Percentiles rank a stretch among this genome's conserved stretches.
phyloP scores from a whole-genome alignment of 2,113 vertebrate species.

The Embiotoca jacksoni region DNA sequence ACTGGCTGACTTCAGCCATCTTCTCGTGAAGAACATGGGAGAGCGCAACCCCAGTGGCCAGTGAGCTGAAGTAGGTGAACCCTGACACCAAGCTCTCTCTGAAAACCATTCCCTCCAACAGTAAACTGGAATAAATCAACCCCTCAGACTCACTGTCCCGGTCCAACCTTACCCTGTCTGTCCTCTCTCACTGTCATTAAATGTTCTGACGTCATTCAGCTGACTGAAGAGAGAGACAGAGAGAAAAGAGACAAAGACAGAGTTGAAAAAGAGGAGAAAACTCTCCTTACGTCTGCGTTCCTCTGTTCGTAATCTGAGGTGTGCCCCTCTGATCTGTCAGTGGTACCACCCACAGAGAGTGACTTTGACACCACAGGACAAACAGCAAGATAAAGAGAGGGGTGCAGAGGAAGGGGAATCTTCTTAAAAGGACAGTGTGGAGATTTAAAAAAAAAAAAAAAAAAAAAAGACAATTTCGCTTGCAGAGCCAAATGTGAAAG shows the following conservation, averaged over 20 bases:
- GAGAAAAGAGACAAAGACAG: constrained; percentile 58
- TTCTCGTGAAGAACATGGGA: constrained; percentile 86
- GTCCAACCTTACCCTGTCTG: constrained; percentile 67
- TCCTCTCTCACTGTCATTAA: constrained; percentile 79
- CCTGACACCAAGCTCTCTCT: constrained; percentile 51
- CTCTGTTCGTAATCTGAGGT: constrained; percentile 50
- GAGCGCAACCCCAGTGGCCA: constrained; percentile 90
- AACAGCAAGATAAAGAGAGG: constrained; percentile 42
- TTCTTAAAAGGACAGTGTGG: constrained; percentile 42
- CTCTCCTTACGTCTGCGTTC: constrained; percentile 36
- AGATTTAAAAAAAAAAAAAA: constrained; percentile 15
- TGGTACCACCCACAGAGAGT: constrained; percentile 50
- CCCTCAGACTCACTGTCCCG: constrained; percentile 64
- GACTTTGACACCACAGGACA: constrained; percentile 59
- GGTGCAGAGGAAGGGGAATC: constrained; percentile 47
- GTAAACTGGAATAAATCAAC: constrained; percentile 70
- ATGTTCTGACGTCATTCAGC: constrained; percentile 72
- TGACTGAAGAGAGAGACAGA: constrained; percentile 72
- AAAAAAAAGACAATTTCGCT: constrained; percentile 58
- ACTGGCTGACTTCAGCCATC: constrained; percentile 89
- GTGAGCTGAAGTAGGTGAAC: constrained; percentile 69
- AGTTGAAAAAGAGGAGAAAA: constrained; percentile 49
- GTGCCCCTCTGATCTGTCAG: constrained; percentile 50
- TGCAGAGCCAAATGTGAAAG: constrained; percentile 65
- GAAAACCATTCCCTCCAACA: constrained; percentile 63